Conservation (phyloP, 2,797 vertebrate genomes). For the Ceryle rudis region DNA sequence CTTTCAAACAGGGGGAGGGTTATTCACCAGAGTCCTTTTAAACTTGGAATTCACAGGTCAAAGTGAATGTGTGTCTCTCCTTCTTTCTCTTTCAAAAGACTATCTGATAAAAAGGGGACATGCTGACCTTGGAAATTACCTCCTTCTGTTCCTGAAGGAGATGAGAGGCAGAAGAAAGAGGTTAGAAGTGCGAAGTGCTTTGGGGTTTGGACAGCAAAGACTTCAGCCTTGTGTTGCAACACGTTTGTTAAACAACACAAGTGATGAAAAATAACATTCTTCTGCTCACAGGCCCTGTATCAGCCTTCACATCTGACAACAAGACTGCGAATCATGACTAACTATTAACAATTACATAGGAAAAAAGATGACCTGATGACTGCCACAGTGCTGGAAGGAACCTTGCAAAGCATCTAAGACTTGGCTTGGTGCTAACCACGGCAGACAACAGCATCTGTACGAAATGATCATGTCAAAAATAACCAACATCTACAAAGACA, state of each 20-base stretch:
- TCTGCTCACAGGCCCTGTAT: not conserved
- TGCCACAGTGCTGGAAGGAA: not conserved
- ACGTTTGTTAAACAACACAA: not conserved
- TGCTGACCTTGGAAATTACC: slow-evolving; percentile 42
- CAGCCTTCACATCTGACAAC: not conserved
- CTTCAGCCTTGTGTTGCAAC: not conserved
- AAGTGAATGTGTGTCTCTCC: not conserved
- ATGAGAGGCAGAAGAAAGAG: not conserved
- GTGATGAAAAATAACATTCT: not conserved
- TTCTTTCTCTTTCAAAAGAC: not conserved
- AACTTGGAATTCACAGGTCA: not conserved
- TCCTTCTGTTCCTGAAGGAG: slow-evolving; percentile 6
- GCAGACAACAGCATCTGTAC: not conserved
- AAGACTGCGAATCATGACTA: not conserved
- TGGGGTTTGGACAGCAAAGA: not conserved
- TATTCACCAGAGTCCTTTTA: not conserved
- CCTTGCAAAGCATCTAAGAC: not conserved
- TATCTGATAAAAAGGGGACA: not conserved
- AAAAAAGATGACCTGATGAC: not conserved
- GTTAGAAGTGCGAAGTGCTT: not conserved
- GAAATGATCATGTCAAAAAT: not conserved
- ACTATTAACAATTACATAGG: not conserved
- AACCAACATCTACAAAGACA: not conserved
- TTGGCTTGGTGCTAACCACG: not conserved
- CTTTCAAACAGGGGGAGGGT: not conserved